Percentiles rank a stretch among this genome's conserved stretches.
phyloP scores from a whole-genome alignment of 2,888 invertebrate genomes.

The Andricus curvator region DNA sequence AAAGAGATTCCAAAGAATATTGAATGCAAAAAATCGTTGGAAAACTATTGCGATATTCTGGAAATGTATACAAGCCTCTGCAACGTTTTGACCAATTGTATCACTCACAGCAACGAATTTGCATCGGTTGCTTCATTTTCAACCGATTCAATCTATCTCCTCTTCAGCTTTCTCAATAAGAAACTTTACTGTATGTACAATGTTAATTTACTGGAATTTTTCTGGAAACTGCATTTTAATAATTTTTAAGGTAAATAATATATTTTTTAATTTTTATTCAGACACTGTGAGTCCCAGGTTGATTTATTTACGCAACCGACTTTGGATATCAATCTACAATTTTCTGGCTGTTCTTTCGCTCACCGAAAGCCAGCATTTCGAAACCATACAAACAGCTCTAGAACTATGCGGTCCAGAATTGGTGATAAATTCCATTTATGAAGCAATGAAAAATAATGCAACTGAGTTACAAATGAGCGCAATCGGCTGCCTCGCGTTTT shows the following conservation, averaged over 20 bases:
- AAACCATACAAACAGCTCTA: constrained; percentile 67
- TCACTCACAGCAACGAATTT: constrained; percentile 74
- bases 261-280: constrained; percentile 54
- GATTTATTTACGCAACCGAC: constrained; percentile 78
- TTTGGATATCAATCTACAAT: constrained; percentile 79
- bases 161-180: constrained; percentile 77
- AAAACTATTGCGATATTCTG: constrained; percentile 78
- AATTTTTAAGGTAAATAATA: background rate
- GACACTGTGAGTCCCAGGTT: constrained; percentile 75
- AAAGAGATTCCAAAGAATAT: constrained; percentile 73
- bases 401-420: constrained; percentile 62
- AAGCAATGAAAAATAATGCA: constrained; percentile 63
- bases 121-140: constrained; percentile 77
- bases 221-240: too few species aligned
- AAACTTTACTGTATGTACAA: constrained; percentile 78
- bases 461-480: constrained; percentile 70
- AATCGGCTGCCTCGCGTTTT: constrained; percentile 68
- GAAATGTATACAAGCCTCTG: constrained; percentile 80
- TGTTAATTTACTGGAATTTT: constrained; percentile 23
- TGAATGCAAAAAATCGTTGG: constrained; percentile 73
- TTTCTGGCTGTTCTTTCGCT: constrained; percentile 76
- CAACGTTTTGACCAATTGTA: constrained; percentile 76
- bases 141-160: constrained; percentile 77
- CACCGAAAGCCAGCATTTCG: constrained; percentile 70
- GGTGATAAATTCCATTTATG: constrained; percentile 64